Percentiles rank a stretch among this genome's conserved stretches.
phyloP scores from a whole-genome alignment of 2,797 vertebrate genomes.

The Lepilemur septentrionalis region DNA sequence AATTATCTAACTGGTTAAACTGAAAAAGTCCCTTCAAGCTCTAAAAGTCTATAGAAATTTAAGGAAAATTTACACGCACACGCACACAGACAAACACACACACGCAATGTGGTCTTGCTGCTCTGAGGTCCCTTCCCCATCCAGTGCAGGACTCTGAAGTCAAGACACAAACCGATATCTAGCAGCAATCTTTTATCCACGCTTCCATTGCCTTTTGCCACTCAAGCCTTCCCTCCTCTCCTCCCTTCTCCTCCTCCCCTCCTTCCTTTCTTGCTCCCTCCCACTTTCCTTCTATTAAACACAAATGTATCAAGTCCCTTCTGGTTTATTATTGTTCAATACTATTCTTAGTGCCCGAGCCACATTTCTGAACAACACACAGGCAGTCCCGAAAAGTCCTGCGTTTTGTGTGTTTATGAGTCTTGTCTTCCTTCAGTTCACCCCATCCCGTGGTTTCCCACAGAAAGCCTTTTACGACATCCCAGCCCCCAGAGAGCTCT shows the following conservation, averaged over 20 bases:
- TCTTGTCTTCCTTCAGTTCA: background rate
- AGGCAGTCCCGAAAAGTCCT: background rate
- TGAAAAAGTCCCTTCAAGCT: background rate
- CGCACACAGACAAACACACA: background rate
- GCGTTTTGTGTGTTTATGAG: background rate
- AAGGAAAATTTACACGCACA: accelerated
- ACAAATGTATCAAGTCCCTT: background rate
- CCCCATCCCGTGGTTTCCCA: background rate
- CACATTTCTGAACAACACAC: background rate
- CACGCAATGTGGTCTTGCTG: too few species aligned
- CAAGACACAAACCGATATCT: background rate
- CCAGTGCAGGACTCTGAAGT: background rate
- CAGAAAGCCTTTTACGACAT: background rate
- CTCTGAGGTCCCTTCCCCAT: background rate
- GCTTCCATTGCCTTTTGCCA: background rate
- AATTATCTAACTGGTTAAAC: background rate
- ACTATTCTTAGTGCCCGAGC: background rate
- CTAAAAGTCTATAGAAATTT: background rate
- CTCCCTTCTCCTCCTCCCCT: background rate
- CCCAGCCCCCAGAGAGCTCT: background rate
- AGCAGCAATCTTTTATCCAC: background rate
- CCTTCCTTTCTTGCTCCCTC: background rate
- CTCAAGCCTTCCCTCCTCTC: background rate
- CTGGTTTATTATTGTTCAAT: background rate
- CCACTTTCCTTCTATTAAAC: background rate